Evolutionary conservation across 2,888 invertebrate genomes (phyloP).

Genomic region (Andrena bucephala): DNA sequence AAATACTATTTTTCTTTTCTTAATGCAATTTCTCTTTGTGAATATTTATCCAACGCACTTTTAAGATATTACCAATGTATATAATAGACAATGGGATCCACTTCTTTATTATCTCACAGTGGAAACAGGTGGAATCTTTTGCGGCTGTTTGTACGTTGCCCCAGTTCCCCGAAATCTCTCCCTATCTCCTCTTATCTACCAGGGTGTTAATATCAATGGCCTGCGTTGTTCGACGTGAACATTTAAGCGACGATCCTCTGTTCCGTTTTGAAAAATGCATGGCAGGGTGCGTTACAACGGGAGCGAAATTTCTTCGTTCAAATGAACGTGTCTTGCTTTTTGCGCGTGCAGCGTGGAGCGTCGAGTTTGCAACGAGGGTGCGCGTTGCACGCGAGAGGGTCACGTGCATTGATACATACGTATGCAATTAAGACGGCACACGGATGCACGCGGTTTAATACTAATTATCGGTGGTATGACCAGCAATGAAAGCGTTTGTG

Average conservation of each 20-base stretch:
- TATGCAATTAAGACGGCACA: slow-evolving; percentile 44
- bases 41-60: neutral
- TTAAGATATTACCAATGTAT: neutral
- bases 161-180: slow-evolving; percentile 33
- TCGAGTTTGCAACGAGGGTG: neutral
- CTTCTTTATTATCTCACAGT: neutral
- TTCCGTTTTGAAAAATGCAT: slow-evolving; percentile 24
- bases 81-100: neutral
- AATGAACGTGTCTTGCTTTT: neutral
- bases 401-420: slow-evolving; percentile 30
- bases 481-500: neutral
- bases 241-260: slow-evolving; percentile 58
- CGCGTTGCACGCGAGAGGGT: slow-evolving; percentile 1
- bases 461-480: slow-evolving; percentile 41
- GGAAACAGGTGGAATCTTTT: slow-evolving; percentile 1
- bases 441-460: slow-evolving; percentile 47
- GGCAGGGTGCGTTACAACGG: neutral
- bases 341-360: neutral
- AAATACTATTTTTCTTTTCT: too few relatives aligned
- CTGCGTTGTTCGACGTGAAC: slow-evolving; percentile 41
- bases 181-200: slow-evolving; percentile 54
- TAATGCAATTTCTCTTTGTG: too few relatives aligned
- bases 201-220: slow-evolving; percentile 45
- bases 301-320: neutral
- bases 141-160: slow-evolving; percentile 12